Evolutionary conservation across 1,140 invertebrate genomes (phyloP), one percentile per base, ranked within the genome.

Genomic region (Calycopis cecrops): DNA sequence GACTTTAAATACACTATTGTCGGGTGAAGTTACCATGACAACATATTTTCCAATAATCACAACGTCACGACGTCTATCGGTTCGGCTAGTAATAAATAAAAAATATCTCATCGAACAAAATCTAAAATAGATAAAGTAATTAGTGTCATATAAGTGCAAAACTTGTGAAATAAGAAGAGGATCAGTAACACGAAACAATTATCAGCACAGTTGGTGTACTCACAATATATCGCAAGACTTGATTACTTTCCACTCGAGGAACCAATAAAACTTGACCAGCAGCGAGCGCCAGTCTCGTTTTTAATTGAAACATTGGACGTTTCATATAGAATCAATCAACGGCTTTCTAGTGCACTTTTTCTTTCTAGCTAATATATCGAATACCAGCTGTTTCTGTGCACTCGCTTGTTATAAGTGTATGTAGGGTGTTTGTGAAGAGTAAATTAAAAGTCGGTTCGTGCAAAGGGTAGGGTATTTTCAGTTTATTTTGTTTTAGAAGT

Each of bases 201-300:
- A 79, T 72, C 70, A 84, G 72, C 21, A 28, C 21, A 28, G 21
- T 28, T 68, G 67, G 59, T 64, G 67, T 53, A 59, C 67, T 28
- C 21, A 28, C 21, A 73, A 80, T 81, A 77, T 75, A 79, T 77
- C 59, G 76, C 59, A 65, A 28, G 62, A 69, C 71, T 82, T 82
- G 77, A 80, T 84, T 82, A 80, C 80, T 80, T 81, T 81, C 78
- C 21, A 28, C 21, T 28, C 21, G 6, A 28, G 34, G 60, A 81
- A 82, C 70, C 81, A 83, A 85, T 85, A 83, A 82, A 85, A 83
- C 69, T 83, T 82, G 74, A 78, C 73, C 74, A 80, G 73, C 70
- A 72, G 63, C 75, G 69, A 72, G 70, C 67, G 55, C 60, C 52
- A 72, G 73, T 71, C 61, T 61, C 74, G 70, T 76, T 81, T 83